Evolutionary conservation across 2,797 vertebrate genomes (phyloP).

Genomic region (Tenualosa ilisha): DNA sequence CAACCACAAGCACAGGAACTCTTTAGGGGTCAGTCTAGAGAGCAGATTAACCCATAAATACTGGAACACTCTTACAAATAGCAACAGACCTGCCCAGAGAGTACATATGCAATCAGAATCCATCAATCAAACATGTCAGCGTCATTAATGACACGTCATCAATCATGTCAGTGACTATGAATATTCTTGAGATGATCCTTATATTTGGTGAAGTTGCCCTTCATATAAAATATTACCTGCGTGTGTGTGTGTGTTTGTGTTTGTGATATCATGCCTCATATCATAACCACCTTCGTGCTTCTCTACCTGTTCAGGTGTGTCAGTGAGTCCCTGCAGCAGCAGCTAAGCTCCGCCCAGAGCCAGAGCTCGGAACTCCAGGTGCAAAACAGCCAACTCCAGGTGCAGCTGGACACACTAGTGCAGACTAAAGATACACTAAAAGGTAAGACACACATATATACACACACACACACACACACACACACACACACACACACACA

Average conservation of each 20-base stretch:
- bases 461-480: slow-evolving; percentile 19
- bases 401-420: slow-evolving; percentile 70
- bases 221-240: too few relatives aligned
- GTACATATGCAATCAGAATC: too few relatives aligned
- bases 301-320: slow-evolving; percentile 48
- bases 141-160: too few relatives aligned
- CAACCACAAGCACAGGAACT: too few relatives aligned
- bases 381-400: slow-evolving; percentile 71
- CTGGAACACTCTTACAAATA: too few relatives aligned
- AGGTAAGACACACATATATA: slow-evolving; percentile 66
- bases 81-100: too few relatives aligned
- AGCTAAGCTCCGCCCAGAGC: slow-evolving; percentile 73
- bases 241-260: background rate
- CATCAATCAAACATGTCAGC: too few relatives aligned
- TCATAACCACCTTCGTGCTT: background rate
- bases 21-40: too few relatives aligned
- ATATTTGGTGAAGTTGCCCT: too few relatives aligned
- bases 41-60: too few relatives aligned
- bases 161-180: too few relatives aligned
- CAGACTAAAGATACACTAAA: slow-evolving; percentile 79
- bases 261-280: background rate
- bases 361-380: slow-evolving; percentile 73
- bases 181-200: too few relatives aligned
- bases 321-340: slow-evolving; percentile 68
- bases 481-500: background rate